Evolutionary conservation across 2,888 invertebrate species (phyloP).

Genomic region (Lochmaea capreae): DNA sequence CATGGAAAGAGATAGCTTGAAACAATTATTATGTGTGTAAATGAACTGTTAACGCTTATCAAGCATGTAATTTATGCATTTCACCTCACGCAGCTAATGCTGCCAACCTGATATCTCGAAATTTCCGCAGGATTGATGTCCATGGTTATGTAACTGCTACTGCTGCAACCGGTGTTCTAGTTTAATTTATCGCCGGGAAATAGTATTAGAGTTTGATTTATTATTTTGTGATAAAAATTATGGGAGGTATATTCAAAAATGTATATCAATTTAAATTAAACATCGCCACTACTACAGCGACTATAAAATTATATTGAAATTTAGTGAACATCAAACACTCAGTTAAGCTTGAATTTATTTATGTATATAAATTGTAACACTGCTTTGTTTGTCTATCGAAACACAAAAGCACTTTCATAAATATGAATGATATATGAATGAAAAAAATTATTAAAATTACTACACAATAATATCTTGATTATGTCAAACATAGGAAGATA

Average conservation of each 20-base stretch:
- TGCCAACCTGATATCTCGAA: constrained; percentile 28
- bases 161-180: constrained; percentile 6
- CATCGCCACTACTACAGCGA: too few relatives aligned
- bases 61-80: constrained; percentile 35
- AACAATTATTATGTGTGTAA: constrained; percentile 34
- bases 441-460: too few relatives aligned
- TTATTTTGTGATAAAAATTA: neutral
- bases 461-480: too few relatives aligned
- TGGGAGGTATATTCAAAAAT: neutral
- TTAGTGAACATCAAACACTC: too few relatives aligned
- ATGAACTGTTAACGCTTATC: constrained; percentile 38
- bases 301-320: too few relatives aligned
- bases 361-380: too few relatives aligned
- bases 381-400: too few relatives aligned
- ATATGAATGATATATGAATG: too few relatives aligned
- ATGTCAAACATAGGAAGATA: too few relatives aligned
- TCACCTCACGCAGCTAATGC: constrained; percentile 34
- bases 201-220: constrained; percentile 10
- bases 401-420: too few relatives aligned
- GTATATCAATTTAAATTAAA: too few relatives aligned
- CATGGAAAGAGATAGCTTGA: constrained; percentile 20
- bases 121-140: constrained; percentile 31
- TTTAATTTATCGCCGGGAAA: constrained; percentile 16
- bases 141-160: constrained; percentile 17
- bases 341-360: too few relatives aligned